phyloP scores from a whole-genome alignment of 2,888 invertebrate species.

The Papilio elwesi region DNA sequence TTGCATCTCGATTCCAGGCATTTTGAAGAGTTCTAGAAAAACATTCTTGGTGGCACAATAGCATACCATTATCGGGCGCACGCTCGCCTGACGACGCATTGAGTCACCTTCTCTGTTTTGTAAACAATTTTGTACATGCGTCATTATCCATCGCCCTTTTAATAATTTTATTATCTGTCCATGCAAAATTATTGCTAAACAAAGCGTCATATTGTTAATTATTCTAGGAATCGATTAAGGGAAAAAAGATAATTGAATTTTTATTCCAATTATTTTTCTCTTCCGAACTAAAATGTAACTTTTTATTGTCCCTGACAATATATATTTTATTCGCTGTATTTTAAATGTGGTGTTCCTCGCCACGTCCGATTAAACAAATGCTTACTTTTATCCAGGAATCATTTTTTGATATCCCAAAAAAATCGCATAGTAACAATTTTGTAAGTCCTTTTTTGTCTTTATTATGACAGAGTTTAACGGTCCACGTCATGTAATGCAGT shows the following conservation, averaged over 20 bases:
- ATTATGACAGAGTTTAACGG: slow-evolving; percentile 57
- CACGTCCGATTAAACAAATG: too few relatives aligned
- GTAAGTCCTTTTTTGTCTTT: slow-evolving; percentile 60
- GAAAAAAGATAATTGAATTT: too few relatives aligned
- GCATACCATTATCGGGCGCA: slow-evolving; percentile 17
- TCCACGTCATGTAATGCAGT: slow-evolving; percentile 66
- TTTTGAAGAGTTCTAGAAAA: background rate
- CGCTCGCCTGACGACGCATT: slow-evolving; percentile 15
- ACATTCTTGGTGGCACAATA: slow-evolving; percentile 26
- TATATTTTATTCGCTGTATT: too few relatives aligned
- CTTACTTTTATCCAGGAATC: too few relatives aligned
- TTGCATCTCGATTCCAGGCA: slow-evolving; percentile 1
- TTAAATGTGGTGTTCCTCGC: too few relatives aligned
- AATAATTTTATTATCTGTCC: background rate
- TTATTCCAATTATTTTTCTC: too few relatives aligned
- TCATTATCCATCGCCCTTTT: slow-evolving; percentile 22
- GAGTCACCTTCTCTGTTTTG: slow-evolving; percentile 30
- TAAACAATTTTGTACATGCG: slow-evolving; percentile 33
- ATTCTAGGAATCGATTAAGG: too few relatives aligned
- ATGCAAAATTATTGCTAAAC: slow-evolving; percentile 10
- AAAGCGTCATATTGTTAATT: background rate
- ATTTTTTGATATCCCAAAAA: too few relatives aligned
- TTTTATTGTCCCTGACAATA: too few relatives aligned
- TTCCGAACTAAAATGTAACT: too few relatives aligned
- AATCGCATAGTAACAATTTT: slow-evolving; percentile 61